Evolutionary conservation across 2,113 vertebrate genomes (phyloP).

Genomic region (Coreoperca whiteheadi): DNA sequence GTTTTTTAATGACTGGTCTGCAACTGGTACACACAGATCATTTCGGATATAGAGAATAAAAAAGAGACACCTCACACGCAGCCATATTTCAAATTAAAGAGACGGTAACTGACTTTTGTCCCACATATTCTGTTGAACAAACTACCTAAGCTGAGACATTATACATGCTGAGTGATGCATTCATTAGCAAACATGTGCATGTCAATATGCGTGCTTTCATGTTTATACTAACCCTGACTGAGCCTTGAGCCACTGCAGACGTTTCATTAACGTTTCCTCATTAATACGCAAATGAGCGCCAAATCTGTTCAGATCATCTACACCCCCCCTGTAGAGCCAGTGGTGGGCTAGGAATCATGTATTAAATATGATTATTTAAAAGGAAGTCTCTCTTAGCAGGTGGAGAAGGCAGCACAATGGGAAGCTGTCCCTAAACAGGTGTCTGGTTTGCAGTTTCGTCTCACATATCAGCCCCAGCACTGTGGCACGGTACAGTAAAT

Average conservation of each 20-base stretch:
- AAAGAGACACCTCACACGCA: not conserved
- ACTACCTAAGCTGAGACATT: not conserved
- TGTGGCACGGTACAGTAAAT: not conserved
- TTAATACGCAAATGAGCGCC: not conserved
- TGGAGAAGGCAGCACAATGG: not conserved
- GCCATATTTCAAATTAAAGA: not conserved
- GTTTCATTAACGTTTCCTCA: not conserved
- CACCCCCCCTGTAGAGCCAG: not conserved
- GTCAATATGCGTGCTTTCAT: not conserved
- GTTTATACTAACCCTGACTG: not conserved
- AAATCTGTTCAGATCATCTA: not conserved
- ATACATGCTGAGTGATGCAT: not conserved
- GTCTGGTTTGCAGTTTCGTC: not conserved
- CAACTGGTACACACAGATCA: not conserved
- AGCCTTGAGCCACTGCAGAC: not conserved
- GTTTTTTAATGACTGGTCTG: not conserved
- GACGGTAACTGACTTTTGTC: slow-evolving; percentile 2
- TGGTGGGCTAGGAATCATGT: not conserved
- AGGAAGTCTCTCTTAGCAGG: not conserved
- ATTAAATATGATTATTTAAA: not conserved
- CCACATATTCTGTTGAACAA: not conserved
- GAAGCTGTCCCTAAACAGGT: not conserved
- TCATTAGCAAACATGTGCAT: not conserved
- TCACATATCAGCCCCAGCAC: not conserved
- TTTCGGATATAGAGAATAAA: not conserved